Base-by-base conservation (phyloP, 1,140 invertebrate species). In the Arctopsyche grandis region DNA sequence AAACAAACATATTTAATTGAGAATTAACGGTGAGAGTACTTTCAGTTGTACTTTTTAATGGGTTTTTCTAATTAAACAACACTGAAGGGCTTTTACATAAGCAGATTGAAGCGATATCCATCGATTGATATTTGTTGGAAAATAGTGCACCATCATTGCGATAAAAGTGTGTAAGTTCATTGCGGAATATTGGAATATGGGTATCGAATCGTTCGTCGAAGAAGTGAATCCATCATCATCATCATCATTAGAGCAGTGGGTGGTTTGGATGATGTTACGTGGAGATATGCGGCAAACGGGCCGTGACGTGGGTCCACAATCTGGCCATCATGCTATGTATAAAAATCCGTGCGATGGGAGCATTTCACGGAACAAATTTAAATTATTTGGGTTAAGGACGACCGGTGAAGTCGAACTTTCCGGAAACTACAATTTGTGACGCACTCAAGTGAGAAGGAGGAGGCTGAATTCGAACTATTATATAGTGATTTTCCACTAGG, bases 331-430 rank as follows among this genome's bases (percentile, higher is more conserved):
- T n/a, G n/a, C n/a, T 38, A 14, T 29, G 9, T n/a, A n/a, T n/a
- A 38, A 10, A 26, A 69, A 38, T 29, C 66, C 16, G 29, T 22
- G 66, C 43, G 46, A 74, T 71, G 69, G 44, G 69, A 71, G 46
- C 14, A 74, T 58, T 74, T 24, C 43, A 74, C 52, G 71, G 71
- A 74, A 74, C 71, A 48, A 58, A 58, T 56, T 24, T n/a, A 24
- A 26, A 66, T 16, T 70, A 70, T 74, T 29, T 74, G 71, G 71
- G 71, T 74, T 74, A 74, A 74, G 71, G 71, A 74, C 71, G 48
- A 73, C 70, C 69, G 5, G 5, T 38, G 29, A n/a, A n/a, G 16
- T 52, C 4, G 1, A 52, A 12, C 3, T 16, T 52, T 52, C 48
- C 3, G 48, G 10, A 16, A 52, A 52, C 29, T 52, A 5, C 48